Evolutionary conservation across 2,888 invertebrate species (phyloP).

Genomic region (Lathronympha strigana): DNA sequence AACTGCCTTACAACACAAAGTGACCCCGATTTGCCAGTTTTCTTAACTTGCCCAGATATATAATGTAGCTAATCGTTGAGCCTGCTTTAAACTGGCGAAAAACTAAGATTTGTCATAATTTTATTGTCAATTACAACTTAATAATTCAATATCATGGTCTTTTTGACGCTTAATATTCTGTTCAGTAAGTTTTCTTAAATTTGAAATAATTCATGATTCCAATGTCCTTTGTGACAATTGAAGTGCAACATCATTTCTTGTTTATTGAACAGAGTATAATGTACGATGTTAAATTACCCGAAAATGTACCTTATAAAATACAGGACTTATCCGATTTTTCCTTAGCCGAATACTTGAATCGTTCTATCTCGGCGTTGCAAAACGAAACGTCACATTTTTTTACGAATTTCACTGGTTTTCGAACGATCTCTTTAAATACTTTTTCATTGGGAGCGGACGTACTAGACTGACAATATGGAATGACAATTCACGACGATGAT

Average conservation of each 20-base stretch:
- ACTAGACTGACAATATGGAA: too few species aligned
- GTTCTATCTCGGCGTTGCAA: background rate
- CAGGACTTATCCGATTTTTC: conserved; percentile 23
- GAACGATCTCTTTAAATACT: background rate
- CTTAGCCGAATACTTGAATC: conserved; percentile 7
- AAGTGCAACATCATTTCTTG: background rate
- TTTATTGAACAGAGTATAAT: conserved; percentile 20
- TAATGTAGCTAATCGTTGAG: background rate
- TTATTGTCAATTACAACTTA: conserved; percentile 16
- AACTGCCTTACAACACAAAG: background rate
- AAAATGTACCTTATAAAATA: conserved; percentile 19
- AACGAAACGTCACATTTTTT: background rate
- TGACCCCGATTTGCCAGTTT: background rate
- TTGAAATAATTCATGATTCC: background rate
- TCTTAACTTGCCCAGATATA: conserved; percentile 3
- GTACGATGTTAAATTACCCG: conserved; percentile 11
- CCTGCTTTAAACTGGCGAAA: background rate
- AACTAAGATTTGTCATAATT: background rate
- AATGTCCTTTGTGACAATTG: conserved; percentile 1
- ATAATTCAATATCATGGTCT: background rate
- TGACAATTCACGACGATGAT: too few species aligned
- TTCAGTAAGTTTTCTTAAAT: background rate
- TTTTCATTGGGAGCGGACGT: background rate
- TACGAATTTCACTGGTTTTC: background rate
- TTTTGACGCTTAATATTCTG: conserved; percentile 11